Percentiles rank a stretch among this genome's conserved stretches.
Conservation (phyloP, 2,888 invertebrate genomes). For the Caenorhabditis panamensis region DNA sequence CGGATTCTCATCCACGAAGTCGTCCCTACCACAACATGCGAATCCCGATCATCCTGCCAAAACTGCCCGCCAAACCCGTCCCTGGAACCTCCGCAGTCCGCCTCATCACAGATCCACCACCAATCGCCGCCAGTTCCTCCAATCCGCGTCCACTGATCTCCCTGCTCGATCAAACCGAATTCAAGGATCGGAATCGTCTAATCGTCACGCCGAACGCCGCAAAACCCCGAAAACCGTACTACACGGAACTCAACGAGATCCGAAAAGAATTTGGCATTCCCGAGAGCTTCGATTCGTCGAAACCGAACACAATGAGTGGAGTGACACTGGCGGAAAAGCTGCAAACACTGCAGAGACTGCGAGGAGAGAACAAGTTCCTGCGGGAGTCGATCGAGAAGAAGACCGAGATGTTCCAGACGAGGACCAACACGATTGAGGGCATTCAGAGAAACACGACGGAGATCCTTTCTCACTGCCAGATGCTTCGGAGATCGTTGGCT, state of each 20-base stretch:
- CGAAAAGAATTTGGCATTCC: constrained; percentile 50
- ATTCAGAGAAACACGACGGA: constrained; percentile 8
- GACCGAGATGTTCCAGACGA: constrained; percentile 1
- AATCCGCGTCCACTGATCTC: constrained; percentile 43
- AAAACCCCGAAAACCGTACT: constrained; percentile 46
- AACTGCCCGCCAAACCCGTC: constrained; percentile 4
- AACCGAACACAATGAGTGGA: constrained; percentile 47
- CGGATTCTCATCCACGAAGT: not conserved
- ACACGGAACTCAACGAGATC: constrained; percentile 50
- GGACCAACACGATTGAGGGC: constrained; percentile 3
- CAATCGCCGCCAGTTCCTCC: constrained; percentile 27
- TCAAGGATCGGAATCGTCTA: constrained; percentile 11
- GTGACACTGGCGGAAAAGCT: constrained; percentile 36
- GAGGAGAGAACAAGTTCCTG: constrained; percentile 59
- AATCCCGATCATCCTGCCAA: constrained; percentile 34
- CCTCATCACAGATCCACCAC: constrained; percentile 22
- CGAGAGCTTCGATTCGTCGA: constrained; percentile 23
- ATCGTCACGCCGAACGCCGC: not conserved
- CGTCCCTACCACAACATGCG: constrained; percentile 21
- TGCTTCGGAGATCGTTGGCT: constrained; percentile 10
- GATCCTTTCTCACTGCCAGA: not conserved
- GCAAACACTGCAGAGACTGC: constrained; percentile 42
- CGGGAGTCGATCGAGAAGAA: constrained; percentile 47
- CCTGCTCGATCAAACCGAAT: constrained; percentile 41
- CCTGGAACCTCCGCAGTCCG: constrained; percentile 21